phyloP scores from a whole-genome alignment of 92 coral and sea anemone species.

The Blastomussa wellsi region DNA sequence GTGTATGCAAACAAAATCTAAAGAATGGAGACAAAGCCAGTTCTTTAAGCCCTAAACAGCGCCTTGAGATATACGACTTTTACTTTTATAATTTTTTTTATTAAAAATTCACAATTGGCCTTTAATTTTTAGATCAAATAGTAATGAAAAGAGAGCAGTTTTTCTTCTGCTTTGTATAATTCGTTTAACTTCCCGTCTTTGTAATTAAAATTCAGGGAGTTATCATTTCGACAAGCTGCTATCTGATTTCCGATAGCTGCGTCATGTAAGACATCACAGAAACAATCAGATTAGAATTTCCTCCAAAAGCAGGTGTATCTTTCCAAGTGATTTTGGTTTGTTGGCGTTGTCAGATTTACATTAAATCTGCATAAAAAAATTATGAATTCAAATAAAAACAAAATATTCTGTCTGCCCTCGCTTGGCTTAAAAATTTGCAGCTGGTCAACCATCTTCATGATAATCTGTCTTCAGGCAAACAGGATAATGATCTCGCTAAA shows the following conservation, averaged over 20 bases:
- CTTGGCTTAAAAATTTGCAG: background rate
- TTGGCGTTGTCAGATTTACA: background rate
- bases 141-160: background rate
- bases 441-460: background rate
- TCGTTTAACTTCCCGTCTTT: background rate
- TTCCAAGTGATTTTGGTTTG: background rate
- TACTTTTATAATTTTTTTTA: background rate
- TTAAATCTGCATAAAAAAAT: background rate
- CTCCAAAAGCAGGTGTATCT: background rate
- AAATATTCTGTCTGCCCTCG: background rate
- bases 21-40: too few relatives aligned
- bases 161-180: background rate
- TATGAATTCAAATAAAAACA: background rate
- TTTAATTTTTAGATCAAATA: background rate
- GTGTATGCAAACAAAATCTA: background rate
- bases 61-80: too few relatives aligned
- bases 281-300: background rate
- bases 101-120: background rate
- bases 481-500: background rate
- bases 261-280: slow-evolving; percentile 1
- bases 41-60: too few relatives aligned
- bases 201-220: too few relatives aligned
- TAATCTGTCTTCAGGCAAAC: background rate
- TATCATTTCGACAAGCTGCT: background rate
- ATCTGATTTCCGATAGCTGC: background rate